Evolutionary conservation across 2,113 vertebrate genomes (phyloP), one percentile per base, ranked within the genome.

Genomic region (Solenodon paradoxus): DNA sequence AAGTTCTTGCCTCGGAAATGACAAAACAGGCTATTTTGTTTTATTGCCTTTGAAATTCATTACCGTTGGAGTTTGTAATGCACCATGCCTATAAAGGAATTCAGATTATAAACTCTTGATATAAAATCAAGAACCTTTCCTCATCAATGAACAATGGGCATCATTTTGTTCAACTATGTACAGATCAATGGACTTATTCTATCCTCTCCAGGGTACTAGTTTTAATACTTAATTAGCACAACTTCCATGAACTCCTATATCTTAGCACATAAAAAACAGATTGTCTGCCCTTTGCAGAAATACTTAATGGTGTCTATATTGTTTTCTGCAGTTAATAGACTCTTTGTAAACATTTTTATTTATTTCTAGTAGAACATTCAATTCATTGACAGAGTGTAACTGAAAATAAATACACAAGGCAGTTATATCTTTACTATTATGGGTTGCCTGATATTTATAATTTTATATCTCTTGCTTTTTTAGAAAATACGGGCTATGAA

Each of bases 151-250:
- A 72, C 30, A 95, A 47, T 68, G 42, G 13, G 66, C 53, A 28
- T 90, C 69, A 93, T 93, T 90, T 93, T 74, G 40, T 96, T 24
- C 26, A 79, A 79, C 83, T 79, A 45, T 55, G 49, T 71, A 45
- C 5, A 47, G 26, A 88, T 93, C 86, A 93, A 66, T 88, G 17
- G 28, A 53, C 53, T n/a, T 77, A 42, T 12, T 75, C 49, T 13
- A 53, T 83, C 40, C 35, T 90, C 55, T 72, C n/a, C 22, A 86
- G 53, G 32, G 66, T 74, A 40, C 49, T 63, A 40, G 32, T 53
- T 94, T 95, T 82, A 94, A 72, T 72, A 49, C 32, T 86, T 92
- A 92, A 80, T 89, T 92, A 81, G 16, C 59, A 90, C 47, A 86
- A 55, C 19, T 10, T 68, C 80, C 55, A 68, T 61, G 49, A 96